Evolutionary conservation across 64 coral and sea anemone genomes (phyloP).

Genomic region (Porites lutea): DNA sequence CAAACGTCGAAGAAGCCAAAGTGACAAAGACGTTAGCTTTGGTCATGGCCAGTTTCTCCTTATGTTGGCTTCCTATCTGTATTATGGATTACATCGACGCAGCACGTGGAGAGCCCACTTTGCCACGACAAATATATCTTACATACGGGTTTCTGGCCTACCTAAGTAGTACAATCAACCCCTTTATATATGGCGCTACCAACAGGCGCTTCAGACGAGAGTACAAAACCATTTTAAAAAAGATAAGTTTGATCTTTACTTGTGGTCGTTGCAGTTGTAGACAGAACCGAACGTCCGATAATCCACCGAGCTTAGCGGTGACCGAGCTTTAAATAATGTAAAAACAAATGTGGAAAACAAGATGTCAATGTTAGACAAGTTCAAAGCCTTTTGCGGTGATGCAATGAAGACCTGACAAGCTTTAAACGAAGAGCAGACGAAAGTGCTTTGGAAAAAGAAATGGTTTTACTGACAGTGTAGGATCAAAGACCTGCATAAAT

Average conservation of each 20-base stretch:
- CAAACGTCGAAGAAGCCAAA: constrained; percentile 76
- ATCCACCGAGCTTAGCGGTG: no score
- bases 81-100: constrained; percentile 53
- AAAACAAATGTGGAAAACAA: no score
- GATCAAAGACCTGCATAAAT: no score
- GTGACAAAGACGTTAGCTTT: constrained; percentile 61
- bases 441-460: no score
- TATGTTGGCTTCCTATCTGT: constrained; percentile 59
- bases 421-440: no score
- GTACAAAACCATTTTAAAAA: constrained; percentile 6
- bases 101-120: constrained; percentile 6
- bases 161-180: constrained; percentile 41
- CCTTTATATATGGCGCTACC: constrained; percentile 36
- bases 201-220: constrained; percentile 49
- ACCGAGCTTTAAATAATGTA: no score
- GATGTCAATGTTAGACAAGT: no score
- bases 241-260: neutral
- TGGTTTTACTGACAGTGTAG: no score
- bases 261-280: no score
- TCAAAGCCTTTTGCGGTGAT: no score
- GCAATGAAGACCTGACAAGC: neutral
- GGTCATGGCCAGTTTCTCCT: constrained; percentile 48
- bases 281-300: no score
- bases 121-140: constrained; percentile 44
- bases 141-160: constrained; percentile 47